A percentile compares a stretch with the other conserved stretches of the same genome.
Conservation (phyloP, 2,797 vertebrate genomes). For the Morus bassanus region DNA sequence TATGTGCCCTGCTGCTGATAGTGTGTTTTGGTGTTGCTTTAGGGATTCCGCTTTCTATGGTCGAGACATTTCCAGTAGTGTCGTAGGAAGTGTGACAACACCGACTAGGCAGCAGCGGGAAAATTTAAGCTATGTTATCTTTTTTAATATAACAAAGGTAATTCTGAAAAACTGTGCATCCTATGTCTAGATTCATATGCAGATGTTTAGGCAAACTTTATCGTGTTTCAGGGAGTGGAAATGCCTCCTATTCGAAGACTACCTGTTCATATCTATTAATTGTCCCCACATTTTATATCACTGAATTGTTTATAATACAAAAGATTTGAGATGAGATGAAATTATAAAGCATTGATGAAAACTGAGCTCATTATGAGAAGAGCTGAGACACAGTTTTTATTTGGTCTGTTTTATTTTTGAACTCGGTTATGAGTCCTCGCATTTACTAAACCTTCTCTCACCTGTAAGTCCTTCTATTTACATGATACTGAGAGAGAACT, state of each 20-base stretch:
- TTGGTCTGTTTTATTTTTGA: neutral
- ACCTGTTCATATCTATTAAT: neutral
- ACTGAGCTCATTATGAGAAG: neutral
- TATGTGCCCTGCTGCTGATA: neutral
- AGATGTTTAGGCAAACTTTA: neutral
- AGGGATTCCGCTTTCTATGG: neutral
- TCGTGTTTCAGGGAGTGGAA: neutral
- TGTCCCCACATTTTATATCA: neutral
- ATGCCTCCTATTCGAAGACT: neutral
- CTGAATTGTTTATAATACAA: neutral
- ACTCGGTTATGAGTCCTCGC: neutral
- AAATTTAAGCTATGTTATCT: neutral
- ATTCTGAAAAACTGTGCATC: neutral
- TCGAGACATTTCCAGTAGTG: neutral
- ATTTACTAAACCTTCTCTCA: neutral
- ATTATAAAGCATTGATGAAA: neutral
- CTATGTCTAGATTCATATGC: neutral
- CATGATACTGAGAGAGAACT: neutral
- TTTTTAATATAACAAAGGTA: neutral
- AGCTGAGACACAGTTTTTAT: neutral
- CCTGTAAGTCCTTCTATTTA: neutral
- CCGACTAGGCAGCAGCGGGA: neutral
- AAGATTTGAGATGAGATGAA: neutral
- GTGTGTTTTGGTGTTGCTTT: rapidly evolving
- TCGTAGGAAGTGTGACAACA: neutral